A percentile compares a stretch with the other conserved stretches of the same genome.
Evolutionary conservation across 2,888 invertebrate genomes (phyloP).

Genomic region (Ectemnius cavifrons): DNA sequence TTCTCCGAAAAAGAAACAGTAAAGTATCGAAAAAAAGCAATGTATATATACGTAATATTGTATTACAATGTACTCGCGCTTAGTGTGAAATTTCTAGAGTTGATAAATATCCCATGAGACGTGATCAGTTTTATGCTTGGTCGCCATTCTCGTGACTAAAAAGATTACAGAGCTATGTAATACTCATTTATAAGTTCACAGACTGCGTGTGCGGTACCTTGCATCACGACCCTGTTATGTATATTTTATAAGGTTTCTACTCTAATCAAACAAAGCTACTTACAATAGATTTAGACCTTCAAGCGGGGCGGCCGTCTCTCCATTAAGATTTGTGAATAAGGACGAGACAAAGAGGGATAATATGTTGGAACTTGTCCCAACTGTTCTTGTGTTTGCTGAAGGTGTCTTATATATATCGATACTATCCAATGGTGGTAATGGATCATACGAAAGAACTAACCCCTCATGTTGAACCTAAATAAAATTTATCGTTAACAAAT

Average conservation of each 20-base stretch:
- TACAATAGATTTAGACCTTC: slow-evolving; percentile 60
- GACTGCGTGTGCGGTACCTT: no score
- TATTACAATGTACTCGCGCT: not conserved
- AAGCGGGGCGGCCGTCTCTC: slow-evolving; percentile 37
- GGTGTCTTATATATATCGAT: slow-evolving; percentile 85
- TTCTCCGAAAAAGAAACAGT: slow-evolving; percentile 13
- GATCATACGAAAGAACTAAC: slow-evolving; percentile 87
- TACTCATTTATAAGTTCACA: not conserved
- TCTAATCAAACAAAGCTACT: slow-evolving; percentile 35
- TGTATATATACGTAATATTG: slow-evolving; percentile 13
- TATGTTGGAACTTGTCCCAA: slow-evolving; percentile 67
- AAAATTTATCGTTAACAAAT: not conserved
- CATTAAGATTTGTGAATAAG: slow-evolving; percentile 82
- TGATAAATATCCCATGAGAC: no score
- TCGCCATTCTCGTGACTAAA: slow-evolving; percentile 50
- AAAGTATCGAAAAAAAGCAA: slow-evolving; percentile 17
- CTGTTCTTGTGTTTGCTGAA: slow-evolving; percentile 60
- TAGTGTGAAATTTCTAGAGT: no score
- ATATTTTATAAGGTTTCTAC: not conserved
- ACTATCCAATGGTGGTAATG: slow-evolving; percentile 87
- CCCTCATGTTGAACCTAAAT: slow-evolving; percentile 78
- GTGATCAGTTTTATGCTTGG: slow-evolving; percentile 19
- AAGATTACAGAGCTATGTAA: not conserved
- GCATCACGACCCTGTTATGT: no score
- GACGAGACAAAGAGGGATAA: slow-evolving; percentile 82